Conservation (phyloP, 2,888 invertebrate genomes). For the Melanchra persicariae region DNA sequence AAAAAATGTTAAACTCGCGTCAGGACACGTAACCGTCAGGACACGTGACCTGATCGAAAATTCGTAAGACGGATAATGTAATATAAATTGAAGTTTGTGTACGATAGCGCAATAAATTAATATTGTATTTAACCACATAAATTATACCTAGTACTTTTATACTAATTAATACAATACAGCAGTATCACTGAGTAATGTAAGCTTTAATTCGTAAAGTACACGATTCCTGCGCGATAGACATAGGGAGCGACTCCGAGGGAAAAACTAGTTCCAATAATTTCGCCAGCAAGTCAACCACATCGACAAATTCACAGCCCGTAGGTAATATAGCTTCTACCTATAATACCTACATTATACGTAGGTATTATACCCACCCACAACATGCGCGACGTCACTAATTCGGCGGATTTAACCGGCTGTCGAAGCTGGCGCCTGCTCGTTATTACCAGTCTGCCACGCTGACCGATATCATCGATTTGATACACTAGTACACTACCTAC, state of each 20-base stretch:
- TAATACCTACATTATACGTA: constrained; percentile 1
- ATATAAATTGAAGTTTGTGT: no score
- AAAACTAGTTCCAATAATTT: neutral
- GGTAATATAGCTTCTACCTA: neutral
- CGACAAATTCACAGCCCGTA: neutral
- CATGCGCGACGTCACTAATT: constrained; percentile 37
- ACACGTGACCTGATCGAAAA: no score
- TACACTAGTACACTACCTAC: constrained; percentile 21
- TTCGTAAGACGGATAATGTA: no score
- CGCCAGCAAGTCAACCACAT: neutral
- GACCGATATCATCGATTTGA: constrained; percentile 13
- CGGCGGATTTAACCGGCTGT: constrained; percentile 16
- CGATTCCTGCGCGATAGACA: neutral
- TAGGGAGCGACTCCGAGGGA: no score
- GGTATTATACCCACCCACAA: neutral
- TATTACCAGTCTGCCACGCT: constrained; percentile 11
- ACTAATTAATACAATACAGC: no score
- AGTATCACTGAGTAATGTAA: neutral
- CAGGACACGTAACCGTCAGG: no score
- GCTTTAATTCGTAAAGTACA: neutral
- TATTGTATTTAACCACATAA: no score
- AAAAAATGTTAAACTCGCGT: no score
- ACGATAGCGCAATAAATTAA: no score
- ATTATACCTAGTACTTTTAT: no score
- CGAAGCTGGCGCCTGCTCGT: constrained; percentile 22